A percentile compares a stretch with the other conserved stretches of the same genome.
Evolutionary conservation across 2,888 invertebrate species (phyloP).

Genomic region (Cheiracanthium punctorium): DNA sequence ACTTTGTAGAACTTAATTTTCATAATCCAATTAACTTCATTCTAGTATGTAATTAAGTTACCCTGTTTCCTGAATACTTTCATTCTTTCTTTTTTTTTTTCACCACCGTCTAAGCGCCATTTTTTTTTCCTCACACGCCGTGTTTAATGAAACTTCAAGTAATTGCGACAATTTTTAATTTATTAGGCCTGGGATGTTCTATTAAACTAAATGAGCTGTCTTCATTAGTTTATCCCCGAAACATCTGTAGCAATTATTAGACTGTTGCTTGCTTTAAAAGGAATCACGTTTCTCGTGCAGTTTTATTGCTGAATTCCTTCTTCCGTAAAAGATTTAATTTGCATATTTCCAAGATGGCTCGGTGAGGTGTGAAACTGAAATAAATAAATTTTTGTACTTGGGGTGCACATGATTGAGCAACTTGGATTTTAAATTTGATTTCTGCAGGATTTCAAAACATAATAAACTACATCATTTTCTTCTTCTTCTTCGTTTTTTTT

Average conservation of each 20-base stretch:
- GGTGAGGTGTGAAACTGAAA: not conserved
- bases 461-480: no score
- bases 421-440: no score
- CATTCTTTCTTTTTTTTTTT: not conserved
- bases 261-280: not conserved
- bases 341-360: not conserved
- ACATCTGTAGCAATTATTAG: constrained; percentile 11
- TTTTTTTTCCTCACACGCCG: constrained; percentile 6
- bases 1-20: constrained; percentile 39
- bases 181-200: not conserved
- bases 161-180: constrained; percentile 17
- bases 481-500: no score
- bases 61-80: constrained; percentile 18
- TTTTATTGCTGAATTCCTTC: not conserved
- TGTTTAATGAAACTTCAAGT: constrained; percentile 17
- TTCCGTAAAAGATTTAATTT: constrained; percentile 5
- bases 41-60: constrained; percentile 30
- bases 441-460: no score
- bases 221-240: constrained; percentile 7
- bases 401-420: no score
- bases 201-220: constrained; percentile 12
- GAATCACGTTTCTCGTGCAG: not conserved
- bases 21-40: constrained; percentile 44
- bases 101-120: not conserved
- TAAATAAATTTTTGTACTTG: not conserved